phyloP scores from a whole-genome alignment of 2,888 invertebrate species.

The Caenorhabditis becei region DNA sequence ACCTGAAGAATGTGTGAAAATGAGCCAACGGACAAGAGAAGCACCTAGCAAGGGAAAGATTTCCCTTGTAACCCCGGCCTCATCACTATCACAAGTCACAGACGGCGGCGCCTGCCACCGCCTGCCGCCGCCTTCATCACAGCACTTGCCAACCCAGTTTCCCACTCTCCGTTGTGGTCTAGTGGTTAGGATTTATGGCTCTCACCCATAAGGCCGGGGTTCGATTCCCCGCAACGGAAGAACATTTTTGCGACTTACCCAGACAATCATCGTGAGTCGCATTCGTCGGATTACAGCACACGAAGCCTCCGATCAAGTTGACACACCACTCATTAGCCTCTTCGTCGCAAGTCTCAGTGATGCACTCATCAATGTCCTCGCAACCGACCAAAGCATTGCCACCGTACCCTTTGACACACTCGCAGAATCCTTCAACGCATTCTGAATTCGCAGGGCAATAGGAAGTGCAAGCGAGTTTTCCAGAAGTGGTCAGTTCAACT shows the following conservation, averaged over 20 bases:
- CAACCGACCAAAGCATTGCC: conserved; percentile 74
- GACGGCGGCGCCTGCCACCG: not conserved
- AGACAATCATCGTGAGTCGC: conserved; percentile 67
- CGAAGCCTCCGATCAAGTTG: conserved; percentile 79
- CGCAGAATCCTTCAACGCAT: conserved; percentile 74
- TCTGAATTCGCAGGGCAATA: conserved; percentile 76
- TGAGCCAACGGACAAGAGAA: too few species aligned
- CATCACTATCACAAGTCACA: too few species aligned
- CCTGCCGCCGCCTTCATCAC: not conserved
- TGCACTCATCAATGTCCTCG: conserved; percentile 73
- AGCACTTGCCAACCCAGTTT: not conserved
- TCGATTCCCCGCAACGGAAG: conserved; percentile 3
- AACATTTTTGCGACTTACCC: conserved; percentile 31
- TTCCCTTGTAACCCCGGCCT: not conserved
- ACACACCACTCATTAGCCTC: conserved; percentile 78
- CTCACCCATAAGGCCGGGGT: not conserved
- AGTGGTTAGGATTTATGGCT: conserved; percentile 4
- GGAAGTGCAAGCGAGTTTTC: conserved; percentile 65
- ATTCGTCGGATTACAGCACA: conserved; percentile 76
- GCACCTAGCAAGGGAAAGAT: too few species aligned
- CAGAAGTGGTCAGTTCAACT: conserved; percentile 48
- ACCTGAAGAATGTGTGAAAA: conserved; percentile 46
- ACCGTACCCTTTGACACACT: conserved; percentile 75
- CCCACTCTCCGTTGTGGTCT: not conserved
- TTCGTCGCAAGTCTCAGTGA: conserved; percentile 64